Evolutionary conservation across 2,888 invertebrate genomes (phyloP).

Genomic region (Brachyptera risi): DNA sequence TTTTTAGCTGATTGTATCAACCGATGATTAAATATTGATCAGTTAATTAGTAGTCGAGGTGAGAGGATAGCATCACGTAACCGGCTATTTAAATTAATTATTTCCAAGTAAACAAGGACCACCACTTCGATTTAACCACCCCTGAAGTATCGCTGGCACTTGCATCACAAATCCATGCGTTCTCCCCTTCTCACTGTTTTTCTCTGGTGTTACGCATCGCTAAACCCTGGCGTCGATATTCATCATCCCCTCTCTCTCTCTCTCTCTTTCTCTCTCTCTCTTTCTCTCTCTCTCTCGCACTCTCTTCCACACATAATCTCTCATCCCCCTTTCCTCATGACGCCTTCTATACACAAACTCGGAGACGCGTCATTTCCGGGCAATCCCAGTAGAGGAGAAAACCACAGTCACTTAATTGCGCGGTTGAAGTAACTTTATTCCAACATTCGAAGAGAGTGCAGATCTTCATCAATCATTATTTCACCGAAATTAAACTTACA

Average conservation of each 20-base stretch:
- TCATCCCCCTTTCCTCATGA: neutral
- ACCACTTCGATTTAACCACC: slow-evolving; percentile 4
- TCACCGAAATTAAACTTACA: too few species aligned
- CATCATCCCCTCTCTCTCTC: slow-evolving; percentile 20
- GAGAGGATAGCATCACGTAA: too few species aligned
- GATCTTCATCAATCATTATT: too few species aligned
- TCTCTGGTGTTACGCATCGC: slow-evolving; percentile 25
- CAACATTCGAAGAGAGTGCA: too few species aligned
- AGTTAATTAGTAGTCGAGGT: too few species aligned
- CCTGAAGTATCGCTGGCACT: slow-evolving; percentile 5
- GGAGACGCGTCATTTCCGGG: slow-evolving; percentile 12
- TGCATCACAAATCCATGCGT: slow-evolving; percentile 5
- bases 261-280: too few species aligned
- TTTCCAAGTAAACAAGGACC: neutral
- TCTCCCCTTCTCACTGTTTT: slow-evolving; percentile 35
- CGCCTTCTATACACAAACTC: neutral
- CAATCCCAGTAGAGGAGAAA: slow-evolving; percentile 3
- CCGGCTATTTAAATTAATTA: too few species aligned
- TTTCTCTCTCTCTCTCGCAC: slow-evolving; percentile 16
- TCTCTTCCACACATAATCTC: too few species aligned
- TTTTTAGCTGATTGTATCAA: too few species aligned
- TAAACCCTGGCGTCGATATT: slow-evolving; percentile 28
- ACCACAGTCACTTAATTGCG: slow-evolving; percentile 11
- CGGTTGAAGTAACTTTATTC: too few species aligned
- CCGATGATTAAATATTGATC: too few species aligned